Evolutionary conservation across 2,113 vertebrate genomes (phyloP).

Genomic region (Monarcha castaneiventris): DNA sequence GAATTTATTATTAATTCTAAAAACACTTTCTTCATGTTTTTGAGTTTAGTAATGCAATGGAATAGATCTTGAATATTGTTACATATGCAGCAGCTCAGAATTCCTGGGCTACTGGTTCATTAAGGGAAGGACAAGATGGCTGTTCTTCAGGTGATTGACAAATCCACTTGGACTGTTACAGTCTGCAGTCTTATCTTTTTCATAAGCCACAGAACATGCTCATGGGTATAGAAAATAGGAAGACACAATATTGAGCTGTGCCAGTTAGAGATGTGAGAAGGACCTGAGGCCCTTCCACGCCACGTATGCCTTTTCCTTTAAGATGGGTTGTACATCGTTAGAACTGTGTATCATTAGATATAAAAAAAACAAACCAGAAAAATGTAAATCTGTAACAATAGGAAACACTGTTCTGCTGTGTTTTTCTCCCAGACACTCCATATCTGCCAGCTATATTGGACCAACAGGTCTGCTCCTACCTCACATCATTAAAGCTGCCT

Average conservation of each 20-base stretch:
- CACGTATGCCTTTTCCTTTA: neutral
- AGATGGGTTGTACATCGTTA: neutral
- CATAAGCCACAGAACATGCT: neutral
- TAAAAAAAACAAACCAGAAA: neutral
- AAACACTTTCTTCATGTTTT: neutral
- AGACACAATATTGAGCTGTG: neutral
- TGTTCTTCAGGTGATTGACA: neutral
- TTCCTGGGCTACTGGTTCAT: neutral
- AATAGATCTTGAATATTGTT: neutral
- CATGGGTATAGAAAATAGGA: neutral
- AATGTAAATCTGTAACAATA: neutral
- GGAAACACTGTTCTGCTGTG: neutral
- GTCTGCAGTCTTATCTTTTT: neutral
- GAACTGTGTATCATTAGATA: neutral
- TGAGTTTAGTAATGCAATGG: neutral
- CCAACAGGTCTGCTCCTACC: neutral
- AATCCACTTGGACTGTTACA: neutral
- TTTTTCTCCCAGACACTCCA: neutral
- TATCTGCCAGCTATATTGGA: neutral
- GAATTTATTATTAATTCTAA: neutral
- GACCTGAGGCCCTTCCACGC: neutral
- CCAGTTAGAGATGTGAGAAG: neutral
- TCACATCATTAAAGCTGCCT: neutral
- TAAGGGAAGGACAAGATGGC: neutral
- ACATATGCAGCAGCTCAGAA: neutral